Evolutionary conservation across 2,113 vertebrate genomes (phyloP).

Genomic region (Ciconia boyciana): DNA sequence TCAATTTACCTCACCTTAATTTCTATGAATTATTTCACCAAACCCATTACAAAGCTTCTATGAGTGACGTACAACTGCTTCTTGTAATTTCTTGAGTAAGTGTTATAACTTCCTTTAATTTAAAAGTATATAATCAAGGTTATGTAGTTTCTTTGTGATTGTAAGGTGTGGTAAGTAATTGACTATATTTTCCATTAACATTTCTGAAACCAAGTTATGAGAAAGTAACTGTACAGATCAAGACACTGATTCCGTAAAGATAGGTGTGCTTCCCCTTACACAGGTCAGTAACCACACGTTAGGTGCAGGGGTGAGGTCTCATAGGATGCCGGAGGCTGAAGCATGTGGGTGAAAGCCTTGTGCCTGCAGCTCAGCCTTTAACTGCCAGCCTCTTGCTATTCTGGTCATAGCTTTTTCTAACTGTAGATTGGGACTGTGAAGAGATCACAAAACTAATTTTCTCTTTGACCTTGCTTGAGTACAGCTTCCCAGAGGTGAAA

Average conservation of each 20-base stretch:
- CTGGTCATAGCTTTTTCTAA: background rate
- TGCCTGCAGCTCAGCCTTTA: background rate
- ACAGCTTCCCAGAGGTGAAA: background rate
- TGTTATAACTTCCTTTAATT: background rate
- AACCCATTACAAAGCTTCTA: background rate
- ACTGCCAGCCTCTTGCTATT: background rate
- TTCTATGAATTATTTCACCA: background rate
- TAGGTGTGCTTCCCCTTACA: background rate
- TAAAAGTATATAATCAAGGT: background rate
- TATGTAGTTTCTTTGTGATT: background rate
- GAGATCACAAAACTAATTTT: conserved; percentile 6
- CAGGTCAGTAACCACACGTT: background rate
- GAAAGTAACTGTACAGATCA: background rate
- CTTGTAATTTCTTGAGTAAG: background rate
- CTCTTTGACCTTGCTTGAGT: background rate
- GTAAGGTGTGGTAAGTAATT: background rate
- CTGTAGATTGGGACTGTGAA: background rate
- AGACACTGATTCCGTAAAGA: background rate
- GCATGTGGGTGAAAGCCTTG: background rate
- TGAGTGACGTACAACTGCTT: background rate
- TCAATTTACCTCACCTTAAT: background rate
- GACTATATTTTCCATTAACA: background rate
- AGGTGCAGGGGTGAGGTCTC: background rate
- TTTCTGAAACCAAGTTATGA: background rate
- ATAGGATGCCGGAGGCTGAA: background rate